Base-by-base conservation (phyloP, 2,113 vertebrate genomes). In the Carettochelys insculpta region DNA sequence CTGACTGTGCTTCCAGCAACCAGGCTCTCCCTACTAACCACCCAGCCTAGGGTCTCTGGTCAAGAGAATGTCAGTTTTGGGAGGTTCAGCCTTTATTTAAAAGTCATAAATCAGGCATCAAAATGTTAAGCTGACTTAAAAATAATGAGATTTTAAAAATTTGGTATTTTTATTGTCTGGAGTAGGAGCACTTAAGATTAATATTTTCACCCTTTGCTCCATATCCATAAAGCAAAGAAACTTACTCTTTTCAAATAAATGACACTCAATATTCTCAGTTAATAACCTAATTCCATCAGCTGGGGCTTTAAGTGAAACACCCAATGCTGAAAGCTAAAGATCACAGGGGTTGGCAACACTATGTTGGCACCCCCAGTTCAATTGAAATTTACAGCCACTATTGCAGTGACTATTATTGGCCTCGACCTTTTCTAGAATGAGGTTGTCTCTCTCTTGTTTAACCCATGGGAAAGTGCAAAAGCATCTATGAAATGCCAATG, bases 161-260 rank as follows among this genome's bases (percentile, higher is more conserved):
- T 1, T 48, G 1, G 29, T 12, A 1, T 17, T 68, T 19, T 80
- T 84, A n/a, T n/a, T 50, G 1, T 0, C 12, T 56, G 4, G 29
- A 11, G 54, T 29, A 56, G 27, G 22, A 1, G 11, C 0, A 17
- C 16, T 0, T 76, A 4, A 3, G 3, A 9, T 68, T n/a, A 31
- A 38, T 20, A 68, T 20, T 68, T 68, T 38, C 31, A 38, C 31
- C 16, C 0, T 79, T 92, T 88, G 80, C 43, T 88, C 8, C 19
- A 68, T 17, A 68, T 20, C 31, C 34, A 38, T 68, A n/a, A 31
- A 65, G 41, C 9, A 29, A 29, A 41, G 25, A 68, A 41, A 68
- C 38, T 52, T 2, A 48, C 2, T 29, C 29, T 56, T 56, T 29
- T 5, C 27, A 56, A 56, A 56, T 56, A 56, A 56, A 56, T 29